Percentiles rank a stretch among this genome's conserved stretches.
These are phyloP conservation scores for Chiroxiphia lanceolata DNA, from an alignment of 2,797 vertebrate species.

Conservation along the genomic window DNA sequence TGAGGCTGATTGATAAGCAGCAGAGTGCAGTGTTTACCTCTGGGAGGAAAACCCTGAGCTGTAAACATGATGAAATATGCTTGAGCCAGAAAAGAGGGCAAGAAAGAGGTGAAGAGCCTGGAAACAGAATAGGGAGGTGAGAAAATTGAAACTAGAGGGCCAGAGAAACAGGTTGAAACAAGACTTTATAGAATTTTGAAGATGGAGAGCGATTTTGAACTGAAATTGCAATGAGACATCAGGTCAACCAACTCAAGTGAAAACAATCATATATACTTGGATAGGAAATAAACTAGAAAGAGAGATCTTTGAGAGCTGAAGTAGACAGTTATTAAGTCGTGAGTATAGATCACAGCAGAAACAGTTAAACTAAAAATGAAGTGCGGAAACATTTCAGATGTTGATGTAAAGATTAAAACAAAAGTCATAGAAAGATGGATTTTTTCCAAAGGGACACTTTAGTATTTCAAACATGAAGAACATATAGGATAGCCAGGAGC, in stretches of 20 bases:
- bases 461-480: not conserved
- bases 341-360: not conserved
- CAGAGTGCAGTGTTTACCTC: constrained; percentile 66
- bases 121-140: not conserved
- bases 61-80: constrained; percentile 69
- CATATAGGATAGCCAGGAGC: not conserved
- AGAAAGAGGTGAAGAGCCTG: constrained; percentile 50
- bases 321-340: not conserved
- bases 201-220: not conserved
- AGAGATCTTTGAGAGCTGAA: not conserved
- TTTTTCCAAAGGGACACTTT: not conserved
- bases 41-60: constrained; percentile 44
- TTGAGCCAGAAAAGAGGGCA: constrained; percentile 23
- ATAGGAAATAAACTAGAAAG: not conserved
- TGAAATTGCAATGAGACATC: not conserved
- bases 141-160: not conserved
- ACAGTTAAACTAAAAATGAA: not conserved
- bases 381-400: not conserved
- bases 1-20: constrained; percentile 68
- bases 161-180: constrained; percentile 36
- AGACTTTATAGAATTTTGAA: not conserved
- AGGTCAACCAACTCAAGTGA: not conserved
- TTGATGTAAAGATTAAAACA: not conserved
- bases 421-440: not conserved
- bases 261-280: not conserved